Percentiles rank a stretch among this genome's conserved stretches.
Conservation (phyloP, 2,797 vertebrate species). For the Falco cherrug region DNA sequence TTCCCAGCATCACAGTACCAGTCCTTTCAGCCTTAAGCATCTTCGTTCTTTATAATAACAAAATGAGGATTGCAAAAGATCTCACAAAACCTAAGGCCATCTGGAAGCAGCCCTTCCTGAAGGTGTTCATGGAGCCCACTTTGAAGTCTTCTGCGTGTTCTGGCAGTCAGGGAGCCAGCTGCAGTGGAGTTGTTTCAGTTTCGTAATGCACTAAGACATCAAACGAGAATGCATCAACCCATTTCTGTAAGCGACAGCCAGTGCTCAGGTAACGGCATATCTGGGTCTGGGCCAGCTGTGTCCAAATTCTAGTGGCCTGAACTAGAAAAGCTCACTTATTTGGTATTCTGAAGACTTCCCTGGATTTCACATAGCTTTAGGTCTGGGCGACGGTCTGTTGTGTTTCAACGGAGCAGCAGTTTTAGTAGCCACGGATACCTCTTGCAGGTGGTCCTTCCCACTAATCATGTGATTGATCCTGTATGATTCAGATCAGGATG, state of each 20-base stretch:
- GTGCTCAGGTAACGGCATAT: neutral
- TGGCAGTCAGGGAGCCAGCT: neutral
- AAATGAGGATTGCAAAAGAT: neutral
- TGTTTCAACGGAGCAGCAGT: neutral
- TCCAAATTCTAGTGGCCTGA: neutral
- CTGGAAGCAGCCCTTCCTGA: neutral
- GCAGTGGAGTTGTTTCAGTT: neutral
- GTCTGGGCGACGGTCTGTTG: neutral
- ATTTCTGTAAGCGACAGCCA: neutral
- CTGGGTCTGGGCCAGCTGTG: neutral
- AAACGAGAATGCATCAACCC: neutral
- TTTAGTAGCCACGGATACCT: neutral
- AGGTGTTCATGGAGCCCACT: neutral
- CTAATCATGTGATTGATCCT: rapidly evolving
- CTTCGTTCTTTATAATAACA: neutral
- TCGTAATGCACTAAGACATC: neutral
- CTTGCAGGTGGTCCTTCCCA: neutral
- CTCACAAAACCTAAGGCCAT: neutral
- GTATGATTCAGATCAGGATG: neutral
- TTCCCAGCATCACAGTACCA: neutral
- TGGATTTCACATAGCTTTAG: neutral
- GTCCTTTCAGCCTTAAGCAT: neutral
- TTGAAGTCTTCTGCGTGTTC: neutral
- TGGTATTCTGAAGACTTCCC: neutral
- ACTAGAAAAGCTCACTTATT: neutral